phyloP scores from a whole-genome alignment of 2,888 invertebrate genomes.

The Phyllotreta cruciferae region DNA sequence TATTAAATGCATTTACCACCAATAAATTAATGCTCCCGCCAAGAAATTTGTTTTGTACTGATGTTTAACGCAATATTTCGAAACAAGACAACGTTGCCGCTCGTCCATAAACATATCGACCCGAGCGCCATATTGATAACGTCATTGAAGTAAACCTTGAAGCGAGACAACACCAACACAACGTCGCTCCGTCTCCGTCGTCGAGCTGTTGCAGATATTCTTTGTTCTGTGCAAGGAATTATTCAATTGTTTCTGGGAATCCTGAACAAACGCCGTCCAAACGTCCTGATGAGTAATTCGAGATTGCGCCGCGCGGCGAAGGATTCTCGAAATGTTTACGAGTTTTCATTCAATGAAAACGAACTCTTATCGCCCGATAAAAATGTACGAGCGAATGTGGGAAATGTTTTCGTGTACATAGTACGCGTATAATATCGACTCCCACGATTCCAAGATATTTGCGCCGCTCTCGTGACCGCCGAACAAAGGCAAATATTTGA shows the following conservation, averaged over 20 bases:
- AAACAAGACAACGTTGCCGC: conserved; percentile 44
- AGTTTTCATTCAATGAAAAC: too few species aligned
- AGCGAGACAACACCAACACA: conserved; percentile 51
- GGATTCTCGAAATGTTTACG: too few species aligned
- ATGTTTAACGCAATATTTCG: not conserved
- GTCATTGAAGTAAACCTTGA: conserved; percentile 45
- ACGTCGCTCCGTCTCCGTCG: conserved; percentile 44
- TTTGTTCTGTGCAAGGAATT: conserved; percentile 40
- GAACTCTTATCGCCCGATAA: too few species aligned
- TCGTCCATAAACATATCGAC: conserved; percentile 55
- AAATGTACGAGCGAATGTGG: too few species aligned
- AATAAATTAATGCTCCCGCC: too few species aligned
- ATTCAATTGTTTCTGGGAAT: conserved; percentile 23
- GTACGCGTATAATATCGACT: too few species aligned
- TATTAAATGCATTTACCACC: too few species aligned
- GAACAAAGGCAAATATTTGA: too few species aligned
- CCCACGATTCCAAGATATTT: too few species aligned
- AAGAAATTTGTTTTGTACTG: too few species aligned
- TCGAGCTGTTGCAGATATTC: conserved; percentile 38
- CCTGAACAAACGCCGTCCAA: not conserved
- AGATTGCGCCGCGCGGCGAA: not conserved
- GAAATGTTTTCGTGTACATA: too few species aligned
- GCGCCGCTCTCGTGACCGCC: too few species aligned
- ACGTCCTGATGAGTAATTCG: conserved; percentile 13
- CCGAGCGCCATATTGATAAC: conserved; percentile 45